phyloP scores from a whole-genome alignment of 2,797 vertebrate genomes.

The Chelon auratus region DNA sequence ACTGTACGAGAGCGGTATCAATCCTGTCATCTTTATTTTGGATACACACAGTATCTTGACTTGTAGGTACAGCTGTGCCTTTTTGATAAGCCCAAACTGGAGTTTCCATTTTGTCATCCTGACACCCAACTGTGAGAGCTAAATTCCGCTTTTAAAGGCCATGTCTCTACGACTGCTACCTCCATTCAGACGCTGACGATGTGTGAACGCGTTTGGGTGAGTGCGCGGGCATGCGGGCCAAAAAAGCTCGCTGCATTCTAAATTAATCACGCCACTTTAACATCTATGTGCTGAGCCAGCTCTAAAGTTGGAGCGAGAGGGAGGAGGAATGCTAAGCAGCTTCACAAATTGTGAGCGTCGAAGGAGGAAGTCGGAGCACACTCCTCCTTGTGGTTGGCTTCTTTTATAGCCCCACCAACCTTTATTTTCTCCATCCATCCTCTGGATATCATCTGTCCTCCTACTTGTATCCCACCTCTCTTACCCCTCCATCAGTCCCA shows the following conservation, averaged over 20 bases:
- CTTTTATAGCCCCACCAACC: constrained; percentile 14
- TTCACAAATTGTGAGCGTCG: constrained; percentile 41
- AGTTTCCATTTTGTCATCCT: constrained; percentile 34
- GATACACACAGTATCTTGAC: constrained; percentile 15
- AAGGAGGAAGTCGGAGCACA: constrained; percentile 31
- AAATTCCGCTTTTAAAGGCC: constrained; percentile 48
- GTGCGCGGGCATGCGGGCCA: constrained; percentile 19
- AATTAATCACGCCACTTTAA: constrained; percentile 79
- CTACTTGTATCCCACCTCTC: constrained; percentile 19
- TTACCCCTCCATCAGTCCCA: constrained; percentile 28
- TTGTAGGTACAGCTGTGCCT: constrained; percentile 40
- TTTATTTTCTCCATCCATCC: constrained; percentile 23
- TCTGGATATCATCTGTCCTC: too few species aligned
- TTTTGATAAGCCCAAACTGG: constrained; percentile 47
- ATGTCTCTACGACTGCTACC: constrained; percentile 42
- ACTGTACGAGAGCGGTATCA: neutral
- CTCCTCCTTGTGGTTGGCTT: constrained; percentile 35
- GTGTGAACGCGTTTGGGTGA: constrained; percentile 21
- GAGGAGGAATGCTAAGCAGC: constrained; percentile 63
- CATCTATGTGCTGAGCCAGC: constrained; percentile 77
- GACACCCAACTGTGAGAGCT: constrained; percentile 25
- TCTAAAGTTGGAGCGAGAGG: constrained; percentile 64
- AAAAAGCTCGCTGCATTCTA: constrained; percentile 67
- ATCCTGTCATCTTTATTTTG: constrained; percentile 19
- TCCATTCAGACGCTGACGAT: constrained; percentile 38